phyloP scores from a whole-genome alignment of 92 coral and sea anemone genomes.

The Galaxea fascicularis region DNA sequence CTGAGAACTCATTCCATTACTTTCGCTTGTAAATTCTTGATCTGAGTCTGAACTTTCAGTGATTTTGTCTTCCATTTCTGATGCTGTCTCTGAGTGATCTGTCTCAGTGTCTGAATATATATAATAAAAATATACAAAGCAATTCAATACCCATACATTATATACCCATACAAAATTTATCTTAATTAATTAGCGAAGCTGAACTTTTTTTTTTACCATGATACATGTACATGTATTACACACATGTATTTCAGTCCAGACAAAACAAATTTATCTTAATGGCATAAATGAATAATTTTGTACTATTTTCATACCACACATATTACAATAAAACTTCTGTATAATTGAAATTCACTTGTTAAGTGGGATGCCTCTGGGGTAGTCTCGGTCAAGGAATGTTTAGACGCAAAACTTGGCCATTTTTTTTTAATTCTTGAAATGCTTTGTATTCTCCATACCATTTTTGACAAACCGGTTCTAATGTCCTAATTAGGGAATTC shows the following conservation, averaged over 20 bases:
- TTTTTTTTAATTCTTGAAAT: not conserved
- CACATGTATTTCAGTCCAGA: not conserved
- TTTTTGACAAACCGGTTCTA: not conserved
- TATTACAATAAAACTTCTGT: not conserved
- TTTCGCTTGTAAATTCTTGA: not conserved
- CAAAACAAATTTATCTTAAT: not conserved
- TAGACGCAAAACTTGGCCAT: not conserved
- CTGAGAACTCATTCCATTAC: not conserved
- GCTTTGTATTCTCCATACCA: not conserved
- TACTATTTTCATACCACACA: not conserved
- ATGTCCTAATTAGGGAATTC: slow-evolving; percentile 5
- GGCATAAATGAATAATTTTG: not conserved
- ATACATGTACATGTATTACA: not conserved
- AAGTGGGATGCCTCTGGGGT: not conserved
- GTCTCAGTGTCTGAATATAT: not conserved
- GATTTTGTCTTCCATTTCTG: not conserved
- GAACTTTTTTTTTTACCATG: not conserved
- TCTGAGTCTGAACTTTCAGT: not conserved
- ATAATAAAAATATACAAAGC: not conserved
- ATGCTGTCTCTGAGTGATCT: not conserved
- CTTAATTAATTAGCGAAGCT: not conserved
- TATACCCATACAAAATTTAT: not conserved
- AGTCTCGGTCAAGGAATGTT: not conserved
- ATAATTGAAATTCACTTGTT: not conserved
- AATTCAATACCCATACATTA: too few species aligned